Base-by-base conservation (phyloP, 2,888 invertebrate genomes). In the Euplagia quadripunctaria region DNA sequence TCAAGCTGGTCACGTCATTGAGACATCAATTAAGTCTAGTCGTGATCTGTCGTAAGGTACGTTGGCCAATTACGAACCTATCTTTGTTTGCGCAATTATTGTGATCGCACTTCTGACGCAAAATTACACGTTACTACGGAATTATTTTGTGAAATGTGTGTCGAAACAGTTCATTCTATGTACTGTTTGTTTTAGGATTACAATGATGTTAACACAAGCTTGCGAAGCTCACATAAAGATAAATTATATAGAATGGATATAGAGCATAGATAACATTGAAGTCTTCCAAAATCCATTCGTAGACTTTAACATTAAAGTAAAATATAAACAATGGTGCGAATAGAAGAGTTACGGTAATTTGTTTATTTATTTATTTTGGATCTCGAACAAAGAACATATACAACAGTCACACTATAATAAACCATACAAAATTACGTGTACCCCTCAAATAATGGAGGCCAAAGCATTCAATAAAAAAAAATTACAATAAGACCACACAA, bases 1-100 rank as follows among this genome's bases (percentile, higher is more conserved):
- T 68, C 75, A 82, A 80, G 71, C 81, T 64, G 67, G 80, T 80
- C 81, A 81, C 81, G 85, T 80, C 82, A 85, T 83, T 84, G 80
- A 79, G 75, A 80, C 80, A 82, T 83, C 82, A 80, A 88, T 87
- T 87, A 85, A 79, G 80, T 78, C 64, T 74, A 83, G 77, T 89
- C 88, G 89, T 89, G 89, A 82, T 84, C 81, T 68, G 79, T 77
- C 79, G 79, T 82, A 83, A 86, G 76, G 75, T 79, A 75, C 75
- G 74, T 67, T 17, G 69, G 68, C 55, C 83, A 86, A 88, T 88
- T 82, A 82, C 77, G 68, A 73, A 77, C 70, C 77, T 82, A 78
- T 83, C 79, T 84, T 78, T 82, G 77, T 79, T 74, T 79, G 75
- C 51, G 66, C 71, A 83, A 85, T 85, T 74, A 82, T 74, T 79